Conservation (phyloP, 2,797 vertebrate genomes). For the Lagocephalus sceleratus region DNA sequence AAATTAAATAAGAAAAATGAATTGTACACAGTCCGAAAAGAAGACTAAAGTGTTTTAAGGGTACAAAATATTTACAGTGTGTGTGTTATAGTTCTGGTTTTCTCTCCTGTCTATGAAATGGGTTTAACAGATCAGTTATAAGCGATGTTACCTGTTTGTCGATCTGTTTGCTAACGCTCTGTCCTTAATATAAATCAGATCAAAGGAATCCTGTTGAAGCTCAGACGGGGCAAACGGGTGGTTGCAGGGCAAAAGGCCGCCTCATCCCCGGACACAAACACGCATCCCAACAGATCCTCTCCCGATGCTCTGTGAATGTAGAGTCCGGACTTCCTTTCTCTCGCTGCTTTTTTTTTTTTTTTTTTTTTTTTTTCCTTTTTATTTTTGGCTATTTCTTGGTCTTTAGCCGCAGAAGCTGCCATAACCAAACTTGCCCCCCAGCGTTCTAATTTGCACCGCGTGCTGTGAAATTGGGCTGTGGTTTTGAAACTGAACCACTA, state of each 20-base stretch:
- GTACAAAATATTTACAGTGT: slow-evolving; percentile 7
- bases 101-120: background rate
- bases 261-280: no score
- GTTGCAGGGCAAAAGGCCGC: no score
- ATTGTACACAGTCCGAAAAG: slow-evolving; percentile 4
- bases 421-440: slow-evolving; percentile 15
- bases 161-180: background rate
- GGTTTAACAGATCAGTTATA: slow-evolving; percentile 1
- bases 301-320: slow-evolving; percentile 18
- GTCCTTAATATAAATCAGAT: no score
- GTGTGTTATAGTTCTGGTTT: background rate
- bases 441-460: slow-evolving; percentile 22
- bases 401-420: slow-evolving; percentile 26
- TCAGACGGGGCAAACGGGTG: no score
- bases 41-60: slow-evolving; percentile 1
- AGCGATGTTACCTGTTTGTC: background rate
- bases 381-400: no score
- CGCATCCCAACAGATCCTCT: background rate
- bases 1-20: background rate
- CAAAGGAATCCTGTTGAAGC: no score
- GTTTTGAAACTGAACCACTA: slow-evolving; percentile 30
- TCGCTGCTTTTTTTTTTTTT: slow-evolving; percentile 26
- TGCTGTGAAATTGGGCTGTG: slow-evolving; percentile 37
- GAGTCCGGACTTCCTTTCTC: slow-evolving; percentile 3
- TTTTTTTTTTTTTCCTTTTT: slow-evolving; percentile 20